phyloP scores from a whole-genome alignment of 1,140 invertebrate genomes.

The Drosophila ogumai region DNA sequence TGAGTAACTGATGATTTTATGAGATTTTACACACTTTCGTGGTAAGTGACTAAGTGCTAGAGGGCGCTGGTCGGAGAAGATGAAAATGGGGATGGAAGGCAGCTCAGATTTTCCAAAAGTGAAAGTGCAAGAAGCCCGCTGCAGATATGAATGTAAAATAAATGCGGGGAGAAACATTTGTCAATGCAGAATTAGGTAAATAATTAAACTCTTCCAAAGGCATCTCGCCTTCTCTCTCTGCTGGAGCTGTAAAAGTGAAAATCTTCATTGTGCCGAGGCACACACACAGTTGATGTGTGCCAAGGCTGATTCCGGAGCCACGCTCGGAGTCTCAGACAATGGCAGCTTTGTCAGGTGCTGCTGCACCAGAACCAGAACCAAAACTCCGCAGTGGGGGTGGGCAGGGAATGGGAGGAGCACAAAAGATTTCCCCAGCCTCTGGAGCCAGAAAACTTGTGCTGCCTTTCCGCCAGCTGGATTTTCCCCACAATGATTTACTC shows the following conservation, averaged over 20 bases:
- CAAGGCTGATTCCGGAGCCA: conserved; percentile 29
- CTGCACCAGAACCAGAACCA: conserved; percentile 10
- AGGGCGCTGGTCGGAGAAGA: too few relatives aligned
- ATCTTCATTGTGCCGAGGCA: conserved; percentile 12
- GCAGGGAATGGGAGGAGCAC: conserved; percentile 23
- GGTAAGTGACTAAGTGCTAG: conserved; percentile 44
- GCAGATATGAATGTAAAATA: background rate
- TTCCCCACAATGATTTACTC: conserved; percentile 44
- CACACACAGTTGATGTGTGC: conserved; percentile 34
- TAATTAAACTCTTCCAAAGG: background rate
- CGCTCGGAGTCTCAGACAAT: conserved; percentile 11
- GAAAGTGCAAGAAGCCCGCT: conserved; percentile 3
- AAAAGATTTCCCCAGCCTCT: conserved; percentile 49
- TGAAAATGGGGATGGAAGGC: background rate
- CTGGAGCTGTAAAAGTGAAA: conserved; percentile 21
- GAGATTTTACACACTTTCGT: conserved; percentile 10
- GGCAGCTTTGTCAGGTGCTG: conserved; percentile 37
- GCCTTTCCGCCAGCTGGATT: conserved; percentile 20
- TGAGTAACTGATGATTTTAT: conserved; percentile 43
- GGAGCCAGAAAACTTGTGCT: conserved; percentile 19
- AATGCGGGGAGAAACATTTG: background rate
- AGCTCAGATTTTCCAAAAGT: conserved; percentile 2
- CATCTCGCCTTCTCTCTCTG: background rate
- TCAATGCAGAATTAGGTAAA: background rate
- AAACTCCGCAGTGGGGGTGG: conserved; percentile 1